Evolutionary conservation across 2,888 invertebrate genomes (phyloP), one percentile per base, ranked within the genome.

Genomic region (Orthosia gracilis): DNA sequence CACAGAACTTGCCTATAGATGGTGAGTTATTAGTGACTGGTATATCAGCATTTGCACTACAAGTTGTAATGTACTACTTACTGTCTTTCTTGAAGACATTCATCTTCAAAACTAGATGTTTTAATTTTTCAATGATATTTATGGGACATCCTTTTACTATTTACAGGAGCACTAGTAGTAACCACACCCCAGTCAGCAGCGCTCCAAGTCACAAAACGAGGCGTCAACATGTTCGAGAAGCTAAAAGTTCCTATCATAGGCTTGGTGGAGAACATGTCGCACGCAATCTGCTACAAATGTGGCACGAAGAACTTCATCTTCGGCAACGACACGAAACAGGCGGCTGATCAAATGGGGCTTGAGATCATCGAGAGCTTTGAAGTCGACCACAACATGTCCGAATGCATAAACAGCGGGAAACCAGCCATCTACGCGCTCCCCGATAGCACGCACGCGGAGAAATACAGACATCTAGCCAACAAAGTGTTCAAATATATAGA

Each of bases 141-240:
- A 54, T 21, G 9, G 12, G 3, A 21, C 21, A 21, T 54, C 21
- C 2, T 3, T 61, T 15, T 45, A 15, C 12, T 21, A 3, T n/a
- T 92, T 91, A 61, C 91, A 98, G 98, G 98, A 23, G 98, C 98
- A 7, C 90, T 99, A n/a, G 95, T 99, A 64, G 98, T 99, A 0
- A 99, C 99, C 13, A 99, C 99, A 0, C 99, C 99, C 0, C 99
- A 99, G 92, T 97, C 97, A 69, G 98, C 99, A 3, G 98, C 99
- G 0, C 91, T 99, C 11, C 97, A 99, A 91, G 99, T 99, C 40
- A 98, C 99, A 0, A 97, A 97, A 87, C 97, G 98, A 86, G 99
- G 99, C 17, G 98, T 98, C 0, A 97, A 97, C 86, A 99, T 99
- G 99, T 98, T 99, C 89, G 97, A 97, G 78, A 99, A 98, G 91